Evolutionary conservation across 35 echinoderm and acorn worm genomes (phyloP).

Genomic region (Eucidaris tribuloides): DNA sequence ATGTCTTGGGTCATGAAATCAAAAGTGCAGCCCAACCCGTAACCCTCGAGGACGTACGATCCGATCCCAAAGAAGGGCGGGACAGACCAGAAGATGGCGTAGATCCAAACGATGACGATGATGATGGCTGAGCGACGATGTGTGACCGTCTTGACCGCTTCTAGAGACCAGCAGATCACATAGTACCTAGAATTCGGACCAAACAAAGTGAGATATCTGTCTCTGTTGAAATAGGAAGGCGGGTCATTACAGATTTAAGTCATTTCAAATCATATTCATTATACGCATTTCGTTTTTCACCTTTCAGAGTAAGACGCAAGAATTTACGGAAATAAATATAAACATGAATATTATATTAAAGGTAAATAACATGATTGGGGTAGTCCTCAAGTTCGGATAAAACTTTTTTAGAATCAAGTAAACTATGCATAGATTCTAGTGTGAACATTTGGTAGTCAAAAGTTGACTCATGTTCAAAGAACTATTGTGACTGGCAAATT

Average conservation of each 20-base stretch:
- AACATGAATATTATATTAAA: too few relatives aligned
- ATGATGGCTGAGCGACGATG: slow-evolving; percentile 37
- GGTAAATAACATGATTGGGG: too few relatives aligned
- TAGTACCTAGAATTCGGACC: slow-evolving; percentile 69
- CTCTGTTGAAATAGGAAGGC: background rate
- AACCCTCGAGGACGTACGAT: slow-evolving; percentile 82
- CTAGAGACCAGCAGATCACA: slow-evolving; percentile 86
- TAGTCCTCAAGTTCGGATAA: too few relatives aligned
- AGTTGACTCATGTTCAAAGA: too few relatives aligned
- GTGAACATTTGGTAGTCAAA: too few relatives aligned
- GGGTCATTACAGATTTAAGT: background rate
- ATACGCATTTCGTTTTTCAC: background rate
- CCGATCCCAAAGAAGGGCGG: slow-evolving; percentile 80
- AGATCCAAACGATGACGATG: slow-evolving; percentile 73
- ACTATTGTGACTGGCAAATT: too few relatives aligned
- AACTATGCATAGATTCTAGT: too few relatives aligned
- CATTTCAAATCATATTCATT: background rate
- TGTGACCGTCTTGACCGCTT: slow-evolving; percentile 54
- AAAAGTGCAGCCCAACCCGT: slow-evolving; percentile 84
- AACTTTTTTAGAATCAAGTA: too few relatives aligned
- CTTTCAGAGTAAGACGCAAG: background rate
- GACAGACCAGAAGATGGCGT: slow-evolving; percentile 66
- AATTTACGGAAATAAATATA: too few relatives aligned
- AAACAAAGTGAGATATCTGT: slow-evolving; percentile 31
- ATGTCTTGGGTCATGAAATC: slow-evolving; percentile 59